These are phyloP conservation scores for Psittacula derbiana DNA, from an alignment of 2,797 vertebrate species.

Conservation along the genomic window DNA sequence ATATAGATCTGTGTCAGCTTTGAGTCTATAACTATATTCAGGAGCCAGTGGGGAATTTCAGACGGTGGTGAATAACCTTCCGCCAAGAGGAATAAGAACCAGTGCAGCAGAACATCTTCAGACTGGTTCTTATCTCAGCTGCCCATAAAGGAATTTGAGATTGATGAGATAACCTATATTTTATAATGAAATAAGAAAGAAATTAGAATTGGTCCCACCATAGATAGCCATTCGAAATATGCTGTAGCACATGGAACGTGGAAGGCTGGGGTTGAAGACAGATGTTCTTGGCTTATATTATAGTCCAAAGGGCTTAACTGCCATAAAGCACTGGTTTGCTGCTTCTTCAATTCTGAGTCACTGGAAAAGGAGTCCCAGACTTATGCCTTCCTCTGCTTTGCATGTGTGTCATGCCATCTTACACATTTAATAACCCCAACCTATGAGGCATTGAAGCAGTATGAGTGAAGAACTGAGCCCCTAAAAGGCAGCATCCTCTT, in stretches of 20 bases:
- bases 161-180: conserved; percentile 8
- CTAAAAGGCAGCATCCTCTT: background rate
- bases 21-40: background rate
- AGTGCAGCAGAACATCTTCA: background rate
- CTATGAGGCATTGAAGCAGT: background rate
- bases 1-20: background rate
- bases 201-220: background rate
- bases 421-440: background rate
- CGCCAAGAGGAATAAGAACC: background rate
- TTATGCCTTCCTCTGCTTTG: background rate
- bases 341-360: background rate
- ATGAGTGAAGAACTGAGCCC: background rate
- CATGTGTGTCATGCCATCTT: background rate
- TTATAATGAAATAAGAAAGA: background rate
- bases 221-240: background rate
- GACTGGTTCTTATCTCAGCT: conserved; percentile 3
- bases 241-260: background rate
- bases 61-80: background rate
- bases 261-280: background rate
- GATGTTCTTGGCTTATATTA: background rate
- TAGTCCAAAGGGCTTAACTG: background rate
- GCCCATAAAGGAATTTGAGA: background rate
- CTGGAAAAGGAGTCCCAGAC: background rate
- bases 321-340: background rate
- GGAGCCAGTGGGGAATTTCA: conserved; percentile 7